These are phyloP conservation scores for Oryctes rhinoceros DNA, from an alignment of 1,140 invertebrate species.

Conservation along the genomic window DNA sequence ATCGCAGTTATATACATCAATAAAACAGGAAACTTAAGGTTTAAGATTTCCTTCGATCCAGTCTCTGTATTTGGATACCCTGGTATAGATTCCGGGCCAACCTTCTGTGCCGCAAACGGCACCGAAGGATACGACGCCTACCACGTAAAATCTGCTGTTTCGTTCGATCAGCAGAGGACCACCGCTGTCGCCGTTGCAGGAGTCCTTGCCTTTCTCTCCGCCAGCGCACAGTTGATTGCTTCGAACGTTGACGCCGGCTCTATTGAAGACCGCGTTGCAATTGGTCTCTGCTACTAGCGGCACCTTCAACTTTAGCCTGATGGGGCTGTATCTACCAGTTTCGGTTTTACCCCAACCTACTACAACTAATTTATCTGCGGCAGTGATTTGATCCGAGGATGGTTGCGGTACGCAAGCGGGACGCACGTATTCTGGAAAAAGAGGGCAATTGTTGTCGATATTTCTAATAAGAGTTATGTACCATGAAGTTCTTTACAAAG, in stretches of 20 bases:
- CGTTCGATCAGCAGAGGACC: constrained; percentile 36
- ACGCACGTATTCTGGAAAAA: constrained; percentile 63
- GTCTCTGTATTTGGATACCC: constrained; percentile 63
- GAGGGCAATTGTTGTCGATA: neutral
- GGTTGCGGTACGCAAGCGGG: constrained; percentile 74
- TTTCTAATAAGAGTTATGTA: constrained; percentile 2
- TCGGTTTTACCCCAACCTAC: constrained; percentile 75
- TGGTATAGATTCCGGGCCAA: constrained; percentile 69
- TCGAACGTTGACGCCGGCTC: constrained; percentile 58
- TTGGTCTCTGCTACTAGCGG: constrained; percentile 60
- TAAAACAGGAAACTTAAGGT: constrained; percentile 28
- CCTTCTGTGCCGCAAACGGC: constrained; percentile 65
- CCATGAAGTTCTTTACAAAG: too few species aligned
- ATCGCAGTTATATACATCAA: neutral
- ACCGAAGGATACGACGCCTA: constrained; percentile 70
- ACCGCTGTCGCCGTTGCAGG: constrained; percentile 62
- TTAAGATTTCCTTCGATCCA: constrained; percentile 65
- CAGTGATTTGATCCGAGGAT: constrained; percentile 48
- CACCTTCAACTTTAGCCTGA: constrained; percentile 58
- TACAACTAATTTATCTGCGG: constrained; percentile 62
- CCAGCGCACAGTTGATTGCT: constrained; percentile 70
- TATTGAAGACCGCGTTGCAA: constrained; percentile 63
- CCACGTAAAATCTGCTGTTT: constrained; percentile 58
- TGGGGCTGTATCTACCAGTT: constrained; percentile 57
- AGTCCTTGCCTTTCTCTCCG: constrained; percentile 69